These are phyloP conservation scores for Tethya wilhelma DNA, from an alignment of 37 sponge, comb jelly and placozoan species.

Conservation along the genomic window DNA sequence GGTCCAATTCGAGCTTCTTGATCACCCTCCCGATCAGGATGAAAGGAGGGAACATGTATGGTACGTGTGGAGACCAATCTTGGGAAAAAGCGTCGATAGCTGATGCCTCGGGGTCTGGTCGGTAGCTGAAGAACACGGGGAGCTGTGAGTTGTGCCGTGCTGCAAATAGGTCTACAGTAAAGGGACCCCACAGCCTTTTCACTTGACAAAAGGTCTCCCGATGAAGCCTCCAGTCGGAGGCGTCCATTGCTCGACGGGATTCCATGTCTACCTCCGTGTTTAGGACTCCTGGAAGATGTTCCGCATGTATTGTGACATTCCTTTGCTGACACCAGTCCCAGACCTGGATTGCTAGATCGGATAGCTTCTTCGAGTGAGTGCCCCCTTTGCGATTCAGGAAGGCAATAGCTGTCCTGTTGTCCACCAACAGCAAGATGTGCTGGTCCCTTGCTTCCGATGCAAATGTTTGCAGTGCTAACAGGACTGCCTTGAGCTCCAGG, in stretches of 20 bases:
- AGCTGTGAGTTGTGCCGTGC: slow-evolving; percentile 52
- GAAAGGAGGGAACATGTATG: slow-evolving; percentile 73
- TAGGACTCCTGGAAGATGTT: slow-evolving; percentile 46
- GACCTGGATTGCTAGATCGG: slow-evolving; percentile 1
- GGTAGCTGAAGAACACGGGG: slow-evolving; percentile 42
- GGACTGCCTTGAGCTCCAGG: slow-evolving; percentile 51
- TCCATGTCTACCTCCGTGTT: slow-evolving; percentile 32
- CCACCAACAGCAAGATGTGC: slow-evolving; percentile 32
- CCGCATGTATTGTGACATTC: slow-evolving; percentile 36
- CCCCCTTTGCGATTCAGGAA: slow-evolving; percentile 61
- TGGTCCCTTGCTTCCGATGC: slow-evolving; percentile 5
- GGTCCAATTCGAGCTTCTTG: slow-evolving; percentile 30
- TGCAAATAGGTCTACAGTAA: slow-evolving; percentile 49
- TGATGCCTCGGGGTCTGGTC: slow-evolving; percentile 41
- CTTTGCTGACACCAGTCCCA: slow-evolving; percentile 63
- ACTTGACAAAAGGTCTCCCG: neutral
- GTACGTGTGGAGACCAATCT: slow-evolving; percentile 3
- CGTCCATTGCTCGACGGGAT: slow-evolving; percentile 15
- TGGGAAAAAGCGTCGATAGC: slow-evolving; percentile 38
- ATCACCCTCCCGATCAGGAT: slow-evolving; percentile 47
- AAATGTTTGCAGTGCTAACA: slow-evolving; percentile 47
- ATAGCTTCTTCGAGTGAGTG: slow-evolving; percentile 9
- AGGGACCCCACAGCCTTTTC: slow-evolving; percentile 12
- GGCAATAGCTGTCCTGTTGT: slow-evolving; percentile 49
- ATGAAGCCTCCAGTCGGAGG: slow-evolving; percentile 46